These are phyloP conservation scores for Drosophila anomelani DNA, from an alignment of 2,888 invertebrate species.

Conservation along the genomic window DNA sequence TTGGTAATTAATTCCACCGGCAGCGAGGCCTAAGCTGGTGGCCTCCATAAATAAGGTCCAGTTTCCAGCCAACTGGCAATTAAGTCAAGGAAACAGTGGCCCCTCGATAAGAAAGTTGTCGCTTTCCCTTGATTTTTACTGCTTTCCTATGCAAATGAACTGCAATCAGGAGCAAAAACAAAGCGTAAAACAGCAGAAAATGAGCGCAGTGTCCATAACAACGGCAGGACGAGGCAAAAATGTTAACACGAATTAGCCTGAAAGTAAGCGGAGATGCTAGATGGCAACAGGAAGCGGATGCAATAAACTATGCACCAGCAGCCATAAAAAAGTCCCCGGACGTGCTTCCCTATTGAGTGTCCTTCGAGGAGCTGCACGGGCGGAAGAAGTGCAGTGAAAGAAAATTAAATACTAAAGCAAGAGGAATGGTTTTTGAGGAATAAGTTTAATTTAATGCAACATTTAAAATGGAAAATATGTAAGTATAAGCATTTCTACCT, in stretches of 20 bases:
- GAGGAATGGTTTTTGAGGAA: too few species aligned
- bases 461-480: too few species aligned
- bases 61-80: constrained; percentile 52
- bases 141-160: constrained; percentile 49
- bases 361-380: constrained; percentile 13
- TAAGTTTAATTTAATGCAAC: too few species aligned
- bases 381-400: neutral
- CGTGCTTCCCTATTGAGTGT: constrained; percentile 39
- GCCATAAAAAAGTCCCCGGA: constrained; percentile 49
- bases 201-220: constrained; percentile 55
- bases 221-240: constrained; percentile 47
- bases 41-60: constrained; percentile 62
- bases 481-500: too few species aligned
- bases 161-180: constrained; percentile 33
- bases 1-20: constrained; percentile 57
- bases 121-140: constrained; percentile 17
- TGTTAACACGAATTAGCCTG: constrained; percentile 69
- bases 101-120: constrained; percentile 60
- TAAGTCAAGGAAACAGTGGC: constrained; percentile 63
- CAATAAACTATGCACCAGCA: constrained; percentile 71
- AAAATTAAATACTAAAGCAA: neutral
- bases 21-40: constrained; percentile 45
- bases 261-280: constrained; percentile 63
- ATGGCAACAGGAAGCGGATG: constrained; percentile 72
- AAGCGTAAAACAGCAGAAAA: constrained; percentile 1